Base-by-base conservation (phyloP, 2,888 invertebrate genomes). In the Itoplectis maculator region DNA sequence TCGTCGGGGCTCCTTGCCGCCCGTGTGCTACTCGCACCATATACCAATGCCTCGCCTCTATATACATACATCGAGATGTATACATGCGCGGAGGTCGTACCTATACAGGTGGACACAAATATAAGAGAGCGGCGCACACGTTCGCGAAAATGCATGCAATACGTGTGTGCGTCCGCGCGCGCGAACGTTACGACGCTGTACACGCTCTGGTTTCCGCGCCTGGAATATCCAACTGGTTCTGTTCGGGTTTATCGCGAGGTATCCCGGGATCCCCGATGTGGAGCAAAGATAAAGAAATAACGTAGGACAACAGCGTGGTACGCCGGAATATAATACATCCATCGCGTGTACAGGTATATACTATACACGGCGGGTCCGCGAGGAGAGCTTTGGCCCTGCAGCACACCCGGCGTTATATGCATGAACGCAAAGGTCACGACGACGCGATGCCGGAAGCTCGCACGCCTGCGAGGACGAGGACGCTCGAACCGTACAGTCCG, bases 281-380 rank as follows among this genome's bases (percentile, higher is more conserved):
- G 56, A 18, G 40, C 37, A 49, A 74, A 49, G 73, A 74, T 74
- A 56, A 74, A 74, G 73, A 74, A 74, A 61, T 73, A 54, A 69
- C 29, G 54, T 29, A 37, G 68, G 20, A 68, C 49, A 49, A 42
- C 42, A 42, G 42, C 35, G n/a, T 5, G 29, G 29, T 5, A 61
- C 37, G 37, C 61, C 37, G 15, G 42, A 23, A 23, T 45, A 45
- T 45, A 65, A 65, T 45, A 45, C 42, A 23, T 45, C 23, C 23
- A n/a, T n/a, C n/a, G n/a, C n/a, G 13, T 23, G 65, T 54, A 20
- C 23, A 54, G 54, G 20, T 54, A 54, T 51, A 51, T 4, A 11
- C 13, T 23, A 5, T 29, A 29, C 29, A 29, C 29, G 54, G 54
- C 23, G 4, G 13, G 29, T 29, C 29, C 29, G 3, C 5, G 29